Conservation (phyloP, 1,140 invertebrate genomes). For the Adelges cooleyi region DNA sequence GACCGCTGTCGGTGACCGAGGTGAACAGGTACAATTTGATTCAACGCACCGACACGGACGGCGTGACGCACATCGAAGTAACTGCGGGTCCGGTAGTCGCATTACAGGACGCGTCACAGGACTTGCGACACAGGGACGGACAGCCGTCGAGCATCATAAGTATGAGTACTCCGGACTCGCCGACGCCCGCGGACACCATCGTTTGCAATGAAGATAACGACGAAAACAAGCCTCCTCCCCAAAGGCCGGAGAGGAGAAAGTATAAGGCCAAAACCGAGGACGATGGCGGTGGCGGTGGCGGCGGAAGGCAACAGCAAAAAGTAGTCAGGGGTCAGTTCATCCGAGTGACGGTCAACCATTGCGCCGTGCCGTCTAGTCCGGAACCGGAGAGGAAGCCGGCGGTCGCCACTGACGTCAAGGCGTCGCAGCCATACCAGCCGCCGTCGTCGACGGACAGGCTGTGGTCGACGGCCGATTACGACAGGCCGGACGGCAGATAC, state of each 20-base stretch:
- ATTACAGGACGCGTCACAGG: no score
- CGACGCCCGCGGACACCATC: constrained; percentile 13
- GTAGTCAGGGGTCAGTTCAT: constrained; percentile 34
- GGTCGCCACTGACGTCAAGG: background rate
- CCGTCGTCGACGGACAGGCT: background rate
- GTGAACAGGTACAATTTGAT: constrained; percentile 32
- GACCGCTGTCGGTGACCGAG: background rate
- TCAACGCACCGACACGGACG: constrained; percentile 34
- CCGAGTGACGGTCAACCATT: constrained; percentile 29
- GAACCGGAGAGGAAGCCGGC: background rate
- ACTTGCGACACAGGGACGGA: background rate
- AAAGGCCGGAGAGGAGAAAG: constrained; percentile 32
- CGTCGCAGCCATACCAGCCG: background rate
- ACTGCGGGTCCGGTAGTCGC: constrained; percentile 10
- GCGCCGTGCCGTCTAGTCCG: background rate
- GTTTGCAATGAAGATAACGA: constrained; percentile 10
- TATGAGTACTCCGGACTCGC: constrained; percentile 33
- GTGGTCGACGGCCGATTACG: constrained; percentile 18
- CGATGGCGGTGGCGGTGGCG: background rate
- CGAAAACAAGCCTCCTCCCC: constrained; percentile 27
- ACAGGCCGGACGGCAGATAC: constrained; percentile 7
- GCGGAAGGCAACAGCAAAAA: constrained; percentile 22
- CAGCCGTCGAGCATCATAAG: constrained; percentile 34
- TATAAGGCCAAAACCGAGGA: constrained; percentile 16
- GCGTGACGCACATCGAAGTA: constrained; percentile 35